Conservation (phyloP, 2,113 vertebrate species). For the Nyctibius bracteatus region DNA sequence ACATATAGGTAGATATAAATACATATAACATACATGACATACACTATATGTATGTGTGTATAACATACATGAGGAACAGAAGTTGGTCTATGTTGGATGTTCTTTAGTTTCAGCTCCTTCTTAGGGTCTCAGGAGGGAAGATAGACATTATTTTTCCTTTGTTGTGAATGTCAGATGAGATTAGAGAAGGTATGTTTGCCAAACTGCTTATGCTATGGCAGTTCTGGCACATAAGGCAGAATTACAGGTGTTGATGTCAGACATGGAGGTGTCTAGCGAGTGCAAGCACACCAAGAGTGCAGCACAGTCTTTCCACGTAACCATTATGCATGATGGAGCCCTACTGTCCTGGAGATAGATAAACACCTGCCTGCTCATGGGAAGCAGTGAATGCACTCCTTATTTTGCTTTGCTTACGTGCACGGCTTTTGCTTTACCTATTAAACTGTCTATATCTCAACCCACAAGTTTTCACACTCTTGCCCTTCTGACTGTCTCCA, state of each 20-base stretch:
- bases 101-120: background rate
- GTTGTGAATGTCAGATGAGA: background rate
- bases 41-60: background rate
- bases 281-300: background rate
- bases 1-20: background rate
- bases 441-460: background rate
- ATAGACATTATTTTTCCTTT: background rate
- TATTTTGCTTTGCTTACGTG: background rate
- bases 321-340: fast-evolving
- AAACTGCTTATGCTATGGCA: background rate
- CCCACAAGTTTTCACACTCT: background rate
- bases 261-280: background rate
- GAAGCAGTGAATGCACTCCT: background rate
- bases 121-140: background rate
- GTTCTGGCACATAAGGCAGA: background rate
- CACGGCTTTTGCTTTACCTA: background rate
- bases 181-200: background rate
- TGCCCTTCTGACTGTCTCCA: background rate
- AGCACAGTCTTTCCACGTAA: background rate
- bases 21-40: no score
- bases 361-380: background rate
- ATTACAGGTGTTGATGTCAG: background rate
- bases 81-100: background rate
- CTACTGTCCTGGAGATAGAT: background rate
- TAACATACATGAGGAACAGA: background rate